Percentiles rank a stretch among this genome's conserved stretches.
Conservation (phyloP, 2,113 vertebrate species). For the Megaptera novaeangliae region DNA sequence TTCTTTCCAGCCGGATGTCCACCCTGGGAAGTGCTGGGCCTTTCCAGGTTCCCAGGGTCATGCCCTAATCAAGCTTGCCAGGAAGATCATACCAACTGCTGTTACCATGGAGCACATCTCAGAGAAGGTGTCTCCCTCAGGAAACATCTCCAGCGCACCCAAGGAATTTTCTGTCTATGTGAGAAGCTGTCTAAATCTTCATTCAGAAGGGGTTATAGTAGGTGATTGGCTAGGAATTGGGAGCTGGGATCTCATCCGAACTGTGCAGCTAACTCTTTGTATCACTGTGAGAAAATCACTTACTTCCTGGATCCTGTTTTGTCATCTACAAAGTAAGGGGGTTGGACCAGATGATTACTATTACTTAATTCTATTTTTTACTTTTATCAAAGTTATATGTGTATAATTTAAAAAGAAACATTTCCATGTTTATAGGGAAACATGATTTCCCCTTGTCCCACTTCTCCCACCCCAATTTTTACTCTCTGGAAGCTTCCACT, state of each 20-base stretch:
- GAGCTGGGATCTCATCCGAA: neutral
- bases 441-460: neutral
- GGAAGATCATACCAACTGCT: slow-evolving; percentile 54
- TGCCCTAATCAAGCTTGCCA: slow-evolving; percentile 58
- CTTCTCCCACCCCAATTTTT: too few relatives aligned
- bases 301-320: neutral
- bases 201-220: neutral
- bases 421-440: neutral
- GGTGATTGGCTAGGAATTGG: neutral
- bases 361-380: neutral
- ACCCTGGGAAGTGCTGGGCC: slow-evolving; percentile 78
- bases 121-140: slow-evolving; percentile 72
- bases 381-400: neutral
- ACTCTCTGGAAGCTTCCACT: neutral
- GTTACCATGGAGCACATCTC: slow-evolving; percentile 77
- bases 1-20: slow-evolving; percentile 68
- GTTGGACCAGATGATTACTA: neutral
- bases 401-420: neutral
- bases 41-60: slow-evolving; percentile 72
- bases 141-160: slow-evolving; percentile 72
- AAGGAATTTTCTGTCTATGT: slow-evolving; percentile 75
- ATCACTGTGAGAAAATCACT: neutral
- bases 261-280: neutral
- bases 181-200: neutral
- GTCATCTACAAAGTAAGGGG: too few relatives aligned